Conservation (phyloP, 2,888 invertebrate genomes). For the Ectemnius continuus region DNA sequence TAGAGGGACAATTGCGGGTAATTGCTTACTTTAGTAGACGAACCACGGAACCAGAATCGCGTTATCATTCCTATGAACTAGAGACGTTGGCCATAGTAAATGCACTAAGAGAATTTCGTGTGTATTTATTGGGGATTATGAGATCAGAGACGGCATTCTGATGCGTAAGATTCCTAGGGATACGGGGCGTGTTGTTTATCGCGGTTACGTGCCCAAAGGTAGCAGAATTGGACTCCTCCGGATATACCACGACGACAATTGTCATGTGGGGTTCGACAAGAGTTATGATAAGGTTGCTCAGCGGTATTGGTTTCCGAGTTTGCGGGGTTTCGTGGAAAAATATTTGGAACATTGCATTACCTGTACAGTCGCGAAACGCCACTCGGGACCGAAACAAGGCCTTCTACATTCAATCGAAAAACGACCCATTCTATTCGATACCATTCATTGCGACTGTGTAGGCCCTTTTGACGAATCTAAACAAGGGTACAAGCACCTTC, state of each 20-base stretch:
- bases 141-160: background rate
- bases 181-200: too few species aligned
- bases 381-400: background rate
- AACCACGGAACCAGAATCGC: slow-evolving; percentile 14
- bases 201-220: too few species aligned
- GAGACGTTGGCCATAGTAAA: slow-evolving; percentile 13
- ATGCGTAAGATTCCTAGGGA: too few species aligned
- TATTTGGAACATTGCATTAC: background rate
- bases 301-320: background rate
- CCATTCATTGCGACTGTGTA: background rate
- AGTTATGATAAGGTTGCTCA: background rate
- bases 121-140: slow-evolving; percentile 38
- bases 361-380: background rate
- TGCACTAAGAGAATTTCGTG: slow-evolving; percentile 38
- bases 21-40: slow-evolving; percentile 17
- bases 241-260: background rate
- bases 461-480: background rate
- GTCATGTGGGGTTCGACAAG: background rate
- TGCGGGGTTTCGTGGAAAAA: background rate
- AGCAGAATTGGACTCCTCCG: too few species aligned
- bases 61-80: slow-evolving; percentile 9
- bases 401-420: slow-evolving; percentile 1
- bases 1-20: slow-evolving; percentile 9
- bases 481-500: background rate
- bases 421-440: background rate